Evolutionary conservation across 2,797 vertebrate species (phyloP).

Genomic region (Enteromius viviparus): DNA sequence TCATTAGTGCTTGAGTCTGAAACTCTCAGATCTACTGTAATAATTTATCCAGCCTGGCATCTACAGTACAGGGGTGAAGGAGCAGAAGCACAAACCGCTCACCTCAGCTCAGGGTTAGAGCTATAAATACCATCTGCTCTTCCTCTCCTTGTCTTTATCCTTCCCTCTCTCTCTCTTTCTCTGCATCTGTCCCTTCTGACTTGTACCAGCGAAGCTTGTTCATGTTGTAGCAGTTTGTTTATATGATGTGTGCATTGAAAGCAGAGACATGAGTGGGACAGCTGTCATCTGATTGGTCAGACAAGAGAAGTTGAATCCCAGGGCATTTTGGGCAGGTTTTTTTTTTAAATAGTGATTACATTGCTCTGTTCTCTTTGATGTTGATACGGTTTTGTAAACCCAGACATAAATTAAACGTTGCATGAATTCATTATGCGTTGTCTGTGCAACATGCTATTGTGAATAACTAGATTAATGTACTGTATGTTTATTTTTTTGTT

Average conservation of each 20-base stretch:
- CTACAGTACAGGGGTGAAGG: background rate
- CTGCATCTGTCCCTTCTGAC: background rate
- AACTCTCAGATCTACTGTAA: slow-evolving; percentile 18
- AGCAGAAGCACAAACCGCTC: slow-evolving; percentile 19
- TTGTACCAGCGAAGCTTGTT: background rate
- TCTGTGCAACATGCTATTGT: background rate
- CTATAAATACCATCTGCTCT: slow-evolving; percentile 21
- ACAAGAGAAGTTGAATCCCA: background rate
- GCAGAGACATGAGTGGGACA: slow-evolving; percentile 6
- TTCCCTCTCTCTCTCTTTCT: background rate
- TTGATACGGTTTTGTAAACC: background rate
- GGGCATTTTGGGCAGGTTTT: background rate
- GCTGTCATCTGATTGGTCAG: slow-evolving; percentile 7
- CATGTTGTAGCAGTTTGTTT: slow-evolving; percentile 11
- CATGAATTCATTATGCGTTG: background rate
- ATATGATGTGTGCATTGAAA: slow-evolving; percentile 25
- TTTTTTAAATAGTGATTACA: background rate
- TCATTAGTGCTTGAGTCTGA: background rate
- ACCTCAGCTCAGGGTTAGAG: slow-evolving; percentile 36
- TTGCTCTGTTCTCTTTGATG: too few relatives aligned
- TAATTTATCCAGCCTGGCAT: slow-evolving; percentile 10
- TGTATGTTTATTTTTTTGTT: background rate
- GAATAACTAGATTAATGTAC: background rate
- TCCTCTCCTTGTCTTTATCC: slow-evolving; percentile 7
- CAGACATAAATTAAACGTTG: background rate